Conservation (phyloP, 30 jellyfish, hydroid and myxozoan species). For the Calvadosia cruxmelitensis region DNA sequence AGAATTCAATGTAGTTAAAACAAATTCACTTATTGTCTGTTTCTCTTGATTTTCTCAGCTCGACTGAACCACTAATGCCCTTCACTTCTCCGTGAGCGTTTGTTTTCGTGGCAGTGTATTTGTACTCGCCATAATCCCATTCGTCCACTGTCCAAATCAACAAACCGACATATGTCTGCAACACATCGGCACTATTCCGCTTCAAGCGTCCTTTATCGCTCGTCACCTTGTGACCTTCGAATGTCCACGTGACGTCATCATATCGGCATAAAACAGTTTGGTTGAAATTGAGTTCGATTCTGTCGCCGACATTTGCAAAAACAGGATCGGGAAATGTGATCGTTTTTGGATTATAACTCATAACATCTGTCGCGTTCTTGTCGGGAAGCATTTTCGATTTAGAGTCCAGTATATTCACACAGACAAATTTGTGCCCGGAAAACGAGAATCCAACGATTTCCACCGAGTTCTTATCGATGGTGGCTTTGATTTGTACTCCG, state of each 20-base stretch:
- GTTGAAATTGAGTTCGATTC: neutral
- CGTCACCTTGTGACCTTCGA: neutral
- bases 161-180: neutral
- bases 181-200: constrained; percentile 3
- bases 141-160: constrained; percentile 1
- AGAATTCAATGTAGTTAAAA: too few species aligned
- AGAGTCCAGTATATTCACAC: neutral
- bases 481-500: neutral
- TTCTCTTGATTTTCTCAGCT: neutral
- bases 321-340: neutral
- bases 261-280: constrained; percentile 2
- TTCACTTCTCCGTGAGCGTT: neutral
- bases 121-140: neutral
- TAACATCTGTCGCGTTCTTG: neutral
- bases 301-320: neutral
- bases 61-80: neutral
- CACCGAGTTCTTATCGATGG: neutral
- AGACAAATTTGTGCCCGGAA: neutral
- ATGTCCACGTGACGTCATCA: constrained; percentile 5
- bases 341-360: neutral
- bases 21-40: too few species aligned
- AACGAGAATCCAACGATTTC: neutral
- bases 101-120: neutral
- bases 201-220: neutral
- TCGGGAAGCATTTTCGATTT: neutral